Evolutionary conservation across 2,888 invertebrate genomes (phyloP), one percentile per base, ranked within the genome.

Genomic region (Catocala nupta): DNA sequence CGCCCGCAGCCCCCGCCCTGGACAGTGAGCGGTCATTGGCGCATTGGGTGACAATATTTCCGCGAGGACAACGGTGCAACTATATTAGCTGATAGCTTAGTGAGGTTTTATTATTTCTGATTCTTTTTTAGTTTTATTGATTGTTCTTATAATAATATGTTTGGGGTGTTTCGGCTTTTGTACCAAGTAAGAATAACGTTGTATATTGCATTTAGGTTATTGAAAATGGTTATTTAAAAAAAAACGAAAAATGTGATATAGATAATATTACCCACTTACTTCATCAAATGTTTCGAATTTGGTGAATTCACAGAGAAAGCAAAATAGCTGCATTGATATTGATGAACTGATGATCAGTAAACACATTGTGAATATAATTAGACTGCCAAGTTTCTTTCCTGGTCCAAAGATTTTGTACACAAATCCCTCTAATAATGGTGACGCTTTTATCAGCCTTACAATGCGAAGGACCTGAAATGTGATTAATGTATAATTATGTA

Each of bases 301-400:
- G 1, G 98, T 97, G 78, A 99, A 98, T 81, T 98, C 98, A 68
- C 96, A 96, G 6, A 99, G 95, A 84, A 98, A 99, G 87, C 99
- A 99, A 89, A 99, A 99, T 43, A 99, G 93, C 87, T 99, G 99
- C 97, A 99, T 99, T 50, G 99, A 99, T 82, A 99, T 99, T 72
- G 99, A 98, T 4, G 99, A 99, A 59, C 99, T 99, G 80, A 99
- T 99, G 63, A 99, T 98, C 57, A 99, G 95, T 86, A 99, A 96
- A 88, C 99, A 99, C 98, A 99, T 99, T 50, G 99, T 99, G 90
- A 99, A 99, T 81, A 99, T 98, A 57, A 99, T 99, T n/a, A 99
- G 95, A 77, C 99, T 99, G 43, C 99, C 99, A n/a, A 99, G 95
- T 89, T 99, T 99, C 90, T 99, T 99, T 5, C 99, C 99, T 51